Conservation (phyloP, 2,797 vertebrate species). For the Sebastes minor region DNA sequence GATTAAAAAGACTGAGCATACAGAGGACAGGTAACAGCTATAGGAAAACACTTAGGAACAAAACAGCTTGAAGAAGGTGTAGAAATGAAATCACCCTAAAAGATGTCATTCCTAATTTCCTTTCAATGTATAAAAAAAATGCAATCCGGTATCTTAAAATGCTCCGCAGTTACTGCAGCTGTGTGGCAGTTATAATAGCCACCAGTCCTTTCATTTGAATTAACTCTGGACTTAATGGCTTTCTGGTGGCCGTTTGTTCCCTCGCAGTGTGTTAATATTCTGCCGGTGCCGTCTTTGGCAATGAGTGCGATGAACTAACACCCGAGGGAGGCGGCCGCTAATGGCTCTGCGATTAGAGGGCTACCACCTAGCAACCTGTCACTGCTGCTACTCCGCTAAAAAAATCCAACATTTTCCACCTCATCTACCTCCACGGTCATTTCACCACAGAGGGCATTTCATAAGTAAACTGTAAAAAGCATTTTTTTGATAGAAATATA, state of each 20-base stretch:
- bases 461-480: background rate
- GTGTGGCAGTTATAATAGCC: constrained; percentile 2
- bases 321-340: constrained; percentile 39
- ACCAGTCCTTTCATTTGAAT: constrained; percentile 19
- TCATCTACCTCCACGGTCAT: background rate
- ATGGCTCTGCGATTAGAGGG: constrained; percentile 65
- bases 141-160: background rate
- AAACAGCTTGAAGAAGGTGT: background rate
- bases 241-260: constrained; percentile 10
- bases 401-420: constrained; percentile 45
- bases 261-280: constrained; percentile 56
- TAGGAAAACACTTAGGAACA: background rate
- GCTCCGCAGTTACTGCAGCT: background rate
- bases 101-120: background rate
- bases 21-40: background rate
- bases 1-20: background rate
- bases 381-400: constrained; percentile 29
- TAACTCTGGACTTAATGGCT: constrained; percentile 29
- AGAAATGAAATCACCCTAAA: background rate
- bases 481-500: background rate
- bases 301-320: constrained; percentile 18
- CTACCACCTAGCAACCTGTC: constrained; percentile 56
- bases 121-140: background rate
- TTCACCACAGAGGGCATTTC: background rate
- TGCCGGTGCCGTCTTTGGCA: constrained; percentile 5